Base-by-base conservation (phyloP, 2,888 invertebrate genomes). In the Cryptocephalus moraei region DNA sequence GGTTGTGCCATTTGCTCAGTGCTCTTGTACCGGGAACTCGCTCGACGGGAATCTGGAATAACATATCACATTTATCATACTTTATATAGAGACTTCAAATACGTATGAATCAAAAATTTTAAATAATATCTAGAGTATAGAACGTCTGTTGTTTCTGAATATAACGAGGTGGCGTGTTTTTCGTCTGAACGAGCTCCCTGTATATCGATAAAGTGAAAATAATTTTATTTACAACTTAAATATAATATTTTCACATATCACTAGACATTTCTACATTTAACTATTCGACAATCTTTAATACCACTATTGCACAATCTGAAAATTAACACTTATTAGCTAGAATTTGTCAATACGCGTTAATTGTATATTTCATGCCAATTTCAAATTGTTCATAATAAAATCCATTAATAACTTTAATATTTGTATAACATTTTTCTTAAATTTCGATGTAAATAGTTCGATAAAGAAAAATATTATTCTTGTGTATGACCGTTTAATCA, bases 1-100 rank as follows among this genome's bases (percentile, higher is more conserved):
- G 67, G 67, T 67, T 67, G 67, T 67, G 66, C 62, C 61, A 62
- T 60, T 68, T 68, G 65, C 65, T 65, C 65, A 65, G 64, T 57
- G 55, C 62, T 56, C 44, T 39, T 55, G 55, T 31, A 14, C 43
- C 43, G 45, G 38, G 40, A 50, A 49, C 36, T 45, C 38, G 39
- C 41, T 46, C 44, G 39, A 39, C 22, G 33, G 4, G 13, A 33
- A 41, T 45, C 39, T 48, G 48, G 39, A 41, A 33, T 36, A 43
- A 36, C 12, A 36, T 12, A 10, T 12, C 10, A 40, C 11, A 12
- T 12, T n/a, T 13, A 8, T 10, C 14, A 40, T 13, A n/a, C 14
- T 13, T n/a, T 36, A 40, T 10, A n/a, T 40, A 40, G 3, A 22
- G 10, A 45, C 32, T 33, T 44, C n/a, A 13, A 11, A 36, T 11